phyloP scores from a whole-genome alignment of 2,797 vertebrate genomes.

The Buphagus erythrorhynchus region DNA sequence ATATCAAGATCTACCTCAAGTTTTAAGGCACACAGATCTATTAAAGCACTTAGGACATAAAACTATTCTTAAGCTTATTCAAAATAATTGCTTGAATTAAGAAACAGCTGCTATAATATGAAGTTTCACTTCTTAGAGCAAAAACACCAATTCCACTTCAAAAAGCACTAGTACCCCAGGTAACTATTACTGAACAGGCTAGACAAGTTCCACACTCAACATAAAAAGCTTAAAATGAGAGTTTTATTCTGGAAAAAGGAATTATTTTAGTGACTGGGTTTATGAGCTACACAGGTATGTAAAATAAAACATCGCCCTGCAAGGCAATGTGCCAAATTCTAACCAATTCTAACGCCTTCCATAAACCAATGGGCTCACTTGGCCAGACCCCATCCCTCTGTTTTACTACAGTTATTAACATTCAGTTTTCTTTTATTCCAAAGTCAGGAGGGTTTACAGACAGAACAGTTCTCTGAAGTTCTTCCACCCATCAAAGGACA shows the following conservation, averaged over 20 bases:
- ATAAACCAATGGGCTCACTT: neutral
- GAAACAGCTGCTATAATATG: neutral
- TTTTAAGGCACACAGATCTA: neutral
- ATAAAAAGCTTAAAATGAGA: neutral
- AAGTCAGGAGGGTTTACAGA: neutral
- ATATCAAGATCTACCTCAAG: neutral
- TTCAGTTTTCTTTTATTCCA: neutral
- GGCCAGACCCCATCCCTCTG: neutral
- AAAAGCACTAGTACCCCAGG: neutral
- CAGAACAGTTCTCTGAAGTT: neutral
- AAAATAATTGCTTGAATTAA: neutral
- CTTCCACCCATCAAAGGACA: neutral
- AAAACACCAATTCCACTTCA: neutral
- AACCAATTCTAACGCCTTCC: neutral
- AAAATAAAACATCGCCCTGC: neutral
- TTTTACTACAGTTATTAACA: neutral
- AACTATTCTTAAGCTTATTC: neutral
- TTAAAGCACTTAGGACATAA: neutral
- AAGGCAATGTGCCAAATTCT: neutral
- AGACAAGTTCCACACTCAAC: neutral
- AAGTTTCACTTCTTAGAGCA: neutral
- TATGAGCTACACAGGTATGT: constrained; percentile 51
- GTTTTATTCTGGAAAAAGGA: constrained; percentile 30
- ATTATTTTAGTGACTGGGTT: constrained; percentile 5
- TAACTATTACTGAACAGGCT: neutral